Conservation (phyloP, 2,113 vertebrate genomes). For the Ifrita kowaldi region DNA sequence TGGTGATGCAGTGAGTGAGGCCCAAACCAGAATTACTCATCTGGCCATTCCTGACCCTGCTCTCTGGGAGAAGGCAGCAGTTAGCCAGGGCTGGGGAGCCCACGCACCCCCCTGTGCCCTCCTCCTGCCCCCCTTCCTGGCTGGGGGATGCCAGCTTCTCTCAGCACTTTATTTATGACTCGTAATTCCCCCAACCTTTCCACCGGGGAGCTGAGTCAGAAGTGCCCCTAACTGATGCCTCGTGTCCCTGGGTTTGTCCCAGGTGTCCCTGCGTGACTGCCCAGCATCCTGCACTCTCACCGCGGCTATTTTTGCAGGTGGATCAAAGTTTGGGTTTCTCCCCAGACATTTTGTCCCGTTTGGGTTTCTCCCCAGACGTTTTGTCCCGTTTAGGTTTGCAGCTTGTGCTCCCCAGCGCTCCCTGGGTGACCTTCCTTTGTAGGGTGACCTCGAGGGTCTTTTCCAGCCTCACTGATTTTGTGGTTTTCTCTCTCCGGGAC, state of each 20-base stretch:
- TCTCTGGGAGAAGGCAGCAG: neutral
- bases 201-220: neutral
- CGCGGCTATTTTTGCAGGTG: neutral
- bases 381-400: neutral
- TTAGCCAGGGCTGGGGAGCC: neutral
- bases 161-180: neutral
- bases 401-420: rapidly evolving
- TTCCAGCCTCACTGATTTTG: rapidly evolving
- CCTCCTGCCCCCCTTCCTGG: neutral
- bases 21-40: neutral
- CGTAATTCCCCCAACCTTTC: neutral
- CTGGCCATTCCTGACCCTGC: neutral
- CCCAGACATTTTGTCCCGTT: neutral
- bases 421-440: neutral
- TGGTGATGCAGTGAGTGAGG: neutral
- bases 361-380: neutral
- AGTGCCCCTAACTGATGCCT: neutral
- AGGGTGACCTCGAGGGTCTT: neutral
- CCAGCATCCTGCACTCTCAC: rapidly evolving
- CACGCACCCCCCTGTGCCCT: neutral
- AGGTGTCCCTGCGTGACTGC: rapidly evolving
- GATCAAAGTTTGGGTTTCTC: neutral
- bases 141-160: neutral
- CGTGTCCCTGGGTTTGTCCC: neutral
- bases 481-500: neutral